Evolutionary conservation across 2,797 vertebrate species (phyloP).

Genomic region (Melanotaenia nigrans): DNA sequence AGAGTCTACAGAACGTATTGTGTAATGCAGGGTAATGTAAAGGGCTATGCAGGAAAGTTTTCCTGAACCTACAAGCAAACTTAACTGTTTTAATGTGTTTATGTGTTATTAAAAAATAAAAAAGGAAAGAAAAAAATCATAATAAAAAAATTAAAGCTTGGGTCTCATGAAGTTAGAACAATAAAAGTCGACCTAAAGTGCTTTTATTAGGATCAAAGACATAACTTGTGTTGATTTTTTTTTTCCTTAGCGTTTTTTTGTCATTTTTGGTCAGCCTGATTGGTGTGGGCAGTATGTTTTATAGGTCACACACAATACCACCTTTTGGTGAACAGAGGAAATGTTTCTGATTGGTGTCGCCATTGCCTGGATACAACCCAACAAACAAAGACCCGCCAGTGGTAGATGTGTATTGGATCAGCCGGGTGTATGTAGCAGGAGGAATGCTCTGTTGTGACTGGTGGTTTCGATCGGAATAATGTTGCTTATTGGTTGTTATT

Average conservation of each 20-base stretch:
- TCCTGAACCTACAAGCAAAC: no score
- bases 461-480: neutral
- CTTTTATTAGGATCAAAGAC: neutral
- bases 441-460: neutral
- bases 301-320: neutral
- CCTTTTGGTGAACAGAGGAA: neutral
- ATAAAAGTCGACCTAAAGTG: neutral
- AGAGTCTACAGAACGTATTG: no score
- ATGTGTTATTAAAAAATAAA: no score
- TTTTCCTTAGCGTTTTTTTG: neutral
- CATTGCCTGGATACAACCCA: constrained; percentile 73
- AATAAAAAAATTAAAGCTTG: no score
- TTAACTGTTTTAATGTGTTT: no score
- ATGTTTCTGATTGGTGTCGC: constrained; percentile 8
- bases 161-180: neutral
- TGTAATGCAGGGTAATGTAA: no score
- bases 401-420: neutral
- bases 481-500: neutral
- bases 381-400: constrained; percentile 39
- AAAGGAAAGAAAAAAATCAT: no score
- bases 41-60: no score
- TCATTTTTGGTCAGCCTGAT: neutral
- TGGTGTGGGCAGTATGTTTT: neutral
- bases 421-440: no score
- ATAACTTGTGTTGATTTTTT: neutral